Conservation (phyloP, 2,888 invertebrate species). For the Chalcis sispes region DNA sequence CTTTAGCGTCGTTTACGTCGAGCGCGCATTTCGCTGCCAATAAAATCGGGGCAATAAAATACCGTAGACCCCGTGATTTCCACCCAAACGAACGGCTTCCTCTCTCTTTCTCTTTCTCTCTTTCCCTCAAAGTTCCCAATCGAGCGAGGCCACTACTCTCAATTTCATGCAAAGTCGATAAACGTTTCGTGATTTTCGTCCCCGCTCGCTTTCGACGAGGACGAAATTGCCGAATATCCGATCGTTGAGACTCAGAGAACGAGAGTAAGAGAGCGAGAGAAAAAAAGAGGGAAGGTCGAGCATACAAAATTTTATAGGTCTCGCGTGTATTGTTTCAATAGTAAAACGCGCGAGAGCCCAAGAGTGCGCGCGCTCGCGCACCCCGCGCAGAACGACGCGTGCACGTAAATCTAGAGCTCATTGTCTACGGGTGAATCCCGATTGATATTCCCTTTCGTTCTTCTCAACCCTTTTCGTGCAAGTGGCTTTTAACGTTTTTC, state of each 20-base stretch:
- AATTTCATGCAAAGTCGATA: constrained; percentile 54
- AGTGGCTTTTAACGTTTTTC: background rate
- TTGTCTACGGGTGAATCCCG: constrained; percentile 14
- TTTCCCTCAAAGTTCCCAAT: background rate
- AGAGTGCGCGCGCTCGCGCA: too few species aligned
- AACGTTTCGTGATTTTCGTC: constrained; percentile 55
- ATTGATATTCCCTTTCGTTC: background rate
- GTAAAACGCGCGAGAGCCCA: constrained; percentile 14
- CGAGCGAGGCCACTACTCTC: constrained; percentile 31
- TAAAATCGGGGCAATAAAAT: constrained; percentile 53
- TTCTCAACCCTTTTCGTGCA: background rate
- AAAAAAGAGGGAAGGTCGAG: constrained; percentile 31
- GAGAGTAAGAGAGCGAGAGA: constrained; percentile 13
- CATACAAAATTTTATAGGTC: constrained; percentile 53
- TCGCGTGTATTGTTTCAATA: constrained; percentile 52
- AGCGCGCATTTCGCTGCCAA: constrained; percentile 52
- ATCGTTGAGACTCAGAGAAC: constrained; percentile 21
- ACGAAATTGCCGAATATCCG: constrained; percentile 49
- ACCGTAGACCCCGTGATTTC: constrained; percentile 39
- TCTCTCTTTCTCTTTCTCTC: background rate
- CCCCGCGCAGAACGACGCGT: too few species aligned
- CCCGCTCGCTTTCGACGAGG: background rate
- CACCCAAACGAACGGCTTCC: constrained; percentile 46
- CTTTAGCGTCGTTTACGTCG: constrained; percentile 19
- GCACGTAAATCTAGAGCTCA: constrained; percentile 26